These are phyloP conservation scores for Lordiphosa clarofinis DNA, from an alignment of 1,140 invertebrate species.

Conservation along the genomic window DNA sequence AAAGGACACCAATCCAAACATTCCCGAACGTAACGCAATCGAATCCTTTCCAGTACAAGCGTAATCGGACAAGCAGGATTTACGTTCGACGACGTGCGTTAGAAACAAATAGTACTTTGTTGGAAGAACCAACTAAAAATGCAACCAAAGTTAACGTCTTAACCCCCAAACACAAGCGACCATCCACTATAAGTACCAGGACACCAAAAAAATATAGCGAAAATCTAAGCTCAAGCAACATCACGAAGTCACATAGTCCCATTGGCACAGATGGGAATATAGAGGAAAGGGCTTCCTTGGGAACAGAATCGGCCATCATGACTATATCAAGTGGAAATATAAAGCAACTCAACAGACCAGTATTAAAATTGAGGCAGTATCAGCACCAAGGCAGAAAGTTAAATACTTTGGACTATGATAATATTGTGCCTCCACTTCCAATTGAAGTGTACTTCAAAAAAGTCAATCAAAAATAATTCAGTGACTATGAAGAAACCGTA, in stretches of 20 bases:
- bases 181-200: conserved; percentile 6
- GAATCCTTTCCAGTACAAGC: conserved; percentile 7
- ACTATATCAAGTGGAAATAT: conserved; percentile 40
- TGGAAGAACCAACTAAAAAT: conserved; percentile 10
- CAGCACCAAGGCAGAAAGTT: conserved; percentile 27
- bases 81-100: conserved; percentile 25
- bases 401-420: conserved; percentile 28
- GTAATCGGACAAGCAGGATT: conserved; percentile 32
- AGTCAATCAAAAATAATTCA: conserved; percentile 36
- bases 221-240: conserved; percentile 6
- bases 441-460: conserved; percentile 46
- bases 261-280: conserved; percentile 12
- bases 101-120: conserved; percentile 11
- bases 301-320: conserved; percentile 44
- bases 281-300: conserved; percentile 25
- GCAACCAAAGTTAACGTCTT: neutral
- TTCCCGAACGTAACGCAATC: conserved; percentile 14
- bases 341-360: conserved; percentile 18
- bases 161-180: conserved; percentile 21
- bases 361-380: conserved; percentile 21
- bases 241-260: conserved; percentile 6
- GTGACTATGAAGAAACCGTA: too few relatives aligned
- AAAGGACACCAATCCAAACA: conserved; percentile 16
- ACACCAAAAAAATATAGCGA: conserved; percentile 5
- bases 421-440: conserved; percentile 32